Conservation (phyloP, 64 coral and sea anemone species). For the Cladopsammia gracilis region DNA sequence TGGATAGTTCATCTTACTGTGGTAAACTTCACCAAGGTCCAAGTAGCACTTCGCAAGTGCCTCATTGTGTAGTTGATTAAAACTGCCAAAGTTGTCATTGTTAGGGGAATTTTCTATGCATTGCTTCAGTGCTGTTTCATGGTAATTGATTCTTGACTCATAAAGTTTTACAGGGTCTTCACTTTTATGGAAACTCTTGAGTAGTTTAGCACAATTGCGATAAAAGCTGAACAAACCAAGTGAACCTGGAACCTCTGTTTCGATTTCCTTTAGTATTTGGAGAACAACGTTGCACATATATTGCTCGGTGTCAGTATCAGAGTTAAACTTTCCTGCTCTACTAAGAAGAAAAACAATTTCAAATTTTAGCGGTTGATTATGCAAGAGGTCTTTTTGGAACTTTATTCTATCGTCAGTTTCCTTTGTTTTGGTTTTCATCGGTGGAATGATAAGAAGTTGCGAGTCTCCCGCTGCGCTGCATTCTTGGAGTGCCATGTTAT, state of each 20-base stretch:
- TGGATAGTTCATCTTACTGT: background rate
- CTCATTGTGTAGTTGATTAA: background rate
- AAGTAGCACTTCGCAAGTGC: background rate
- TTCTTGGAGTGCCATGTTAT: too few species aligned
- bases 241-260: too few species aligned
- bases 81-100: too few species aligned
- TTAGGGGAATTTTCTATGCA: background rate
- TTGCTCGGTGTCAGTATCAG: background rate
- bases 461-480: too few species aligned
- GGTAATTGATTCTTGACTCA: constrained; percentile 2
- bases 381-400: too few species aligned
- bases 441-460: too few species aligned
- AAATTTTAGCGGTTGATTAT: background rate
- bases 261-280: background rate
- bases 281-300: background rate
- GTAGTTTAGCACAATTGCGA: background rate
- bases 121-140: background rate
- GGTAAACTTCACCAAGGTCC: background rate
- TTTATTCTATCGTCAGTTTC: too few species aligned
- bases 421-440: too few species aligned
- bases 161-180: background rate
- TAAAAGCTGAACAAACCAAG: background rate
- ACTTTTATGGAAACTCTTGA: background rate
- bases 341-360: background rate
- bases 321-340: background rate